Percentiles rank a stretch among this genome's conserved stretches.
These are phyloP conservation scores for Hippopotamus amphibius DNA, from an alignment of 2,113 vertebrate species.

Conservation along the genomic window DNA sequence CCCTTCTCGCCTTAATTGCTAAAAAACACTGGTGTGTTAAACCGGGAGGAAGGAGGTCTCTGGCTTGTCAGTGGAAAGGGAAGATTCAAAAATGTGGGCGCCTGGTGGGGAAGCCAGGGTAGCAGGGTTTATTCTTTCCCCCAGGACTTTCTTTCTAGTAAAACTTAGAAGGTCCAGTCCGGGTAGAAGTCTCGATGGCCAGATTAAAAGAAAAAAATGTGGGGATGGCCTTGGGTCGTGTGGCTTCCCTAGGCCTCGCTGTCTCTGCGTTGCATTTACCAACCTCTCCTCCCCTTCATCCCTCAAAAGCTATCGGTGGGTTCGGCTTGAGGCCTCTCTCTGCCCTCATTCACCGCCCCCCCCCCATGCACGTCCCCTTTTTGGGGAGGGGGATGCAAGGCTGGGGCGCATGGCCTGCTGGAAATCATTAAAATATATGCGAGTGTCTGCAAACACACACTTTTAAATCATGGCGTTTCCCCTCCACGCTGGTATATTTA, in stretches of 20 bases:
- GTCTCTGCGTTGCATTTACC: slow-evolving; percentile 14
- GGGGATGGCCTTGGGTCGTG: slow-evolving; percentile 2
- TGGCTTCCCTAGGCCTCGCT: slow-evolving; percentile 48
- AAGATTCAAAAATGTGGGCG: slow-evolving; percentile 72
- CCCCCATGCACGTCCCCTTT: not conserved
- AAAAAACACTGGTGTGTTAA: slow-evolving; percentile 88
- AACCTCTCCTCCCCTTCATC: slow-evolving; percentile 25
- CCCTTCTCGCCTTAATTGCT: slow-evolving; percentile 87
- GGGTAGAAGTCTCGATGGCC: not conserved
- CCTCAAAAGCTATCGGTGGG: slow-evolving; percentile 1
- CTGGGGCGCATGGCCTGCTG: slow-evolving; percentile 85
- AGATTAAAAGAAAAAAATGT: slow-evolving; percentile 29
- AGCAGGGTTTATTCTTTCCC: not conserved
- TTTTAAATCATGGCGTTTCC: slow-evolving; percentile 86
- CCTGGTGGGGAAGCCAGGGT: slow-evolving; percentile 41
- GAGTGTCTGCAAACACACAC: slow-evolving; percentile 87
- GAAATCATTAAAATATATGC: slow-evolving; percentile 89
- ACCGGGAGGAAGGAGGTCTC: slow-evolving; percentile 84
- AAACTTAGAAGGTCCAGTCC: not conserved
- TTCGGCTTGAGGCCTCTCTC: slow-evolving; percentile 11
- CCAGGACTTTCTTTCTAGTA: slow-evolving; percentile 25
- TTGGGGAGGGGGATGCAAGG: slow-evolving; percentile 80
- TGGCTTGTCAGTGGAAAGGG: slow-evolving; percentile 73
- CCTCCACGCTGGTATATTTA: slow-evolving; percentile 82
- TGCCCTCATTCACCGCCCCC: not conserved